phyloP scores from a whole-genome alignment of 2,797 vertebrate genomes.

The Hoplostethus mediterraneus region DNA sequence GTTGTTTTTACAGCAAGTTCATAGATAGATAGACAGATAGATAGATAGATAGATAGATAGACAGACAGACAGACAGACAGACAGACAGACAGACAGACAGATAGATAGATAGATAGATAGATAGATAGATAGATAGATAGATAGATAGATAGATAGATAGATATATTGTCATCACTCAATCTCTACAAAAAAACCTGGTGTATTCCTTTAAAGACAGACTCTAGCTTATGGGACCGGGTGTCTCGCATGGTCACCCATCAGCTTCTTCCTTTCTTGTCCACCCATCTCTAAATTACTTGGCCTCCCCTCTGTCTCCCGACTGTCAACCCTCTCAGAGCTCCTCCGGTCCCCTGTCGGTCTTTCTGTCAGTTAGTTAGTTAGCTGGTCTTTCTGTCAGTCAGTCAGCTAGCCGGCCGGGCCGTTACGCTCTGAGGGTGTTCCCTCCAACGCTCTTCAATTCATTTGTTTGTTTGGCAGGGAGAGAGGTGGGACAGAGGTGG shows the following conservation, averaged over 20 bases:
- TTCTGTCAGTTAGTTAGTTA: slow-evolving; percentile 62
- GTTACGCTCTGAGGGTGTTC: slow-evolving; percentile 50
- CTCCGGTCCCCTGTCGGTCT: slow-evolving; percentile 63
- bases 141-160: no score
- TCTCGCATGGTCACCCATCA: slow-evolving; percentile 49
- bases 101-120: no score
- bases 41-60: no score
- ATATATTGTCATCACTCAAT: no score
- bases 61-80: no score
- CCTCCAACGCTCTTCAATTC: slow-evolving; percentile 49
- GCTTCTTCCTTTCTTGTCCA: slow-evolving; percentile 43
- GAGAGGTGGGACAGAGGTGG: slow-evolving; percentile 15
- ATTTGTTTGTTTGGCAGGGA: slow-evolving; percentile 70
- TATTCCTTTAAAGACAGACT: background rate
- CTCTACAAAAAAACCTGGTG: background rate
- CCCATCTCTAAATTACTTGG: slow-evolving; percentile 63
- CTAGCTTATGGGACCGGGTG: slow-evolving; percentile 7
- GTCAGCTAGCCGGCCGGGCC: slow-evolving; percentile 37
- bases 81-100: no score
- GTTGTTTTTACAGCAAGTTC: background rate
- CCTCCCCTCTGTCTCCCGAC: slow-evolving; percentile 17
- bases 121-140: no score
- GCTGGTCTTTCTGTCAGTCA: slow-evolving; percentile 56
- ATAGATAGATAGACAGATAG: no score
- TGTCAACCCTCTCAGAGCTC: slow-evolving; percentile 47